A percentile compares a stretch with the other conserved stretches of the same genome.
Evolutionary conservation across 2,113 vertebrate genomes (phyloP).

Genomic region (Chrysochloris asiatica): DNA sequence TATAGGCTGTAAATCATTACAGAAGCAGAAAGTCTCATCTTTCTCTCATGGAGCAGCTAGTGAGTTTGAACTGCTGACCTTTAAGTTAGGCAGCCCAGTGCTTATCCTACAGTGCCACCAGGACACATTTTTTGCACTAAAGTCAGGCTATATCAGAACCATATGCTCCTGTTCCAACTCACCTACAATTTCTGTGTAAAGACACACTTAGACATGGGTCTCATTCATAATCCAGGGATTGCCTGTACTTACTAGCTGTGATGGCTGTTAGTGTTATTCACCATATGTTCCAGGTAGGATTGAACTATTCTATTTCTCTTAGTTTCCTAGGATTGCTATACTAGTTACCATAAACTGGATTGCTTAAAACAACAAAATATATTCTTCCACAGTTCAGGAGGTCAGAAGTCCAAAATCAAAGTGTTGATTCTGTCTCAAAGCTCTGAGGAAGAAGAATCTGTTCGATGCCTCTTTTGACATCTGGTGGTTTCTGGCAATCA

Average conservation of each 20-base stretch:
- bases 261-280: not conserved
- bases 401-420: not conserved
- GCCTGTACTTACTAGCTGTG: not conserved
- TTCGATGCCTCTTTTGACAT: not conserved
- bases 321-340: not conserved
- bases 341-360: not conserved
- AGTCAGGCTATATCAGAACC: too few species aligned
- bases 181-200: too few species aligned
- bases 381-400: not conserved
- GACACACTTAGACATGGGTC: too few species aligned
- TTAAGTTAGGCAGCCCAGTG: too few species aligned
- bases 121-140: too few species aligned
- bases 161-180: too few species aligned
- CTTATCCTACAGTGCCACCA: too few species aligned
- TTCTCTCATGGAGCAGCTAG: not conserved
- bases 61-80: not conserved
- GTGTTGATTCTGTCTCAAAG: too few species aligned
- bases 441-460: not conserved
- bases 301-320: not conserved
- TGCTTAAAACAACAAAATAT: not conserved
- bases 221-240: too few species aligned
- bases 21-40: not conserved
- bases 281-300: not conserved
- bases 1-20: not conserved
- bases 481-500: not conserved